A percentile compares a stretch with the other conserved stretches of the same genome.
Evolutionary conservation across 2,113 vertebrate species (phyloP).

Genomic region (Porphyrio hochstetteri): DNA sequence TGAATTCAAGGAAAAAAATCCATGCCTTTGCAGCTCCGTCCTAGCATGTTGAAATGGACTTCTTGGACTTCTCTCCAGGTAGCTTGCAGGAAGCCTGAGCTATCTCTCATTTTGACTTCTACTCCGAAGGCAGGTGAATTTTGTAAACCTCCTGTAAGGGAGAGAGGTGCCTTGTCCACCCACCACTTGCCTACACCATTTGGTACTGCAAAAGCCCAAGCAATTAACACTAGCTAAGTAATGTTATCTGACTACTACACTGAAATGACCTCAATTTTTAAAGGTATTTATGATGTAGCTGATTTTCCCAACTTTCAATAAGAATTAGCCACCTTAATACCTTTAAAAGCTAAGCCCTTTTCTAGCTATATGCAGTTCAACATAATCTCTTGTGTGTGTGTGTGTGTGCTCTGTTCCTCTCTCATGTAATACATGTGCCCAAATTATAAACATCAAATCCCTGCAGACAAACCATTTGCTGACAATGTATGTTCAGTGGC

Average conservation of each 20-base stretch:
- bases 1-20: background rate
- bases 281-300: background rate
- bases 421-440: background rate
- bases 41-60: background rate
- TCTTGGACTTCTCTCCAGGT: background rate
- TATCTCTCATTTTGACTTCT: background rate
- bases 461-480: background rate
- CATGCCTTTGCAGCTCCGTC: background rate
- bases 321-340: background rate
- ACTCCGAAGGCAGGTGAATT: background rate
- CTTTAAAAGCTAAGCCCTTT: background rate
- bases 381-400: background rate
- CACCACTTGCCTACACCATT: background rate
- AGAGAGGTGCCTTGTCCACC: background rate
- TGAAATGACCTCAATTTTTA: background rate
- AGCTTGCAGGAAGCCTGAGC: background rate
- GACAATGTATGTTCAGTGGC: background rate
- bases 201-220: background rate
- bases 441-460: background rate
- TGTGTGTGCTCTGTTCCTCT: background rate
- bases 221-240: background rate
- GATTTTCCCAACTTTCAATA: background rate
- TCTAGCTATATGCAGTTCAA: background rate
- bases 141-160: background rate
- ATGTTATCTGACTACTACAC: background rate